Evolutionary conservation across 1,140 invertebrate species (phyloP), one percentile per base, ranked within the genome.

Genomic region (Aleiodes sp.): DNA sequence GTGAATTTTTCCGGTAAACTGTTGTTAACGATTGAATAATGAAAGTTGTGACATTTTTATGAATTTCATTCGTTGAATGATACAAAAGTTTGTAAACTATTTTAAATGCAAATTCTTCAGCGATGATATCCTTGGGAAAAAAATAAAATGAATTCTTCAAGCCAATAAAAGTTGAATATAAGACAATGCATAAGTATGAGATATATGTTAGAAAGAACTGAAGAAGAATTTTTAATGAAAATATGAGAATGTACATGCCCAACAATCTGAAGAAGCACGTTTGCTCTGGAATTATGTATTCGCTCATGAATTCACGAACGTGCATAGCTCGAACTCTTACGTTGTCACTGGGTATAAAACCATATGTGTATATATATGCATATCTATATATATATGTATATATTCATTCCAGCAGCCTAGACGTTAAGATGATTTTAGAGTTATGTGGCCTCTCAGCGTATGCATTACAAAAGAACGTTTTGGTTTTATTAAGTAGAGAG

Each of bases 231-330:
- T 52, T 24, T 52, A 21, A 52, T 52, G 46, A 26, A 52, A 24
- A 10, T 52, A 52, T 52, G 46, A 16, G 46, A 52, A 52, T 52
- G 46, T 21, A 21, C 9, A 21, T 52, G 26, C 9, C 19, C 19
- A n/a, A n/a, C 19, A 52, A 52, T 52, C 46, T 65, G 41, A 28
- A 26, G 63, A 10, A 8, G 31, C 43, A 43, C 35, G 60, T 37
- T 26, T 29, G 63, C 39, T 65, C 41, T 52, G 63, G 43, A 65
- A 28, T 65, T 52, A 28, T 65, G 39, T 29, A 52, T 65, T 52
- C 39, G 26, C 41, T 29, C 14, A 31, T 61, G 16, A 12, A 43
- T 43, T 52, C 26, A 14, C 29, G 26, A 43, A 43, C 16, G 29
- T 46, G 39, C 37, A 65, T 43, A 12, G 26, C 43, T 28, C 8